phyloP scores from a whole-genome alignment of 2,113 vertebrate species.

The Rattus rattus region DNA sequence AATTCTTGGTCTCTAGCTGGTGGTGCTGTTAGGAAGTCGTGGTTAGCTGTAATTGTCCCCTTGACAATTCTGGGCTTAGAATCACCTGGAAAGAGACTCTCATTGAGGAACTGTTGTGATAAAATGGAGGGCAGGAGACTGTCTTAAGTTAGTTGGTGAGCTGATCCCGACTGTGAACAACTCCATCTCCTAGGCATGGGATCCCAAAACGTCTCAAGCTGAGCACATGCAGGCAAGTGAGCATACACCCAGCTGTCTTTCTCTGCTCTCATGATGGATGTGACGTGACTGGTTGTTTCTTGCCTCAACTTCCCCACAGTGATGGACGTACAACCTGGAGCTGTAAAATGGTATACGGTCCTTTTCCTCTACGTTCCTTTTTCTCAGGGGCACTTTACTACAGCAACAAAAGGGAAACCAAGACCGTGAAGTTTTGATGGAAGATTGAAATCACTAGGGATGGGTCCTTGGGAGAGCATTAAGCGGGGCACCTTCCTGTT shows the following conservation, averaged over 20 bases:
- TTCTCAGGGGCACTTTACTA: background rate
- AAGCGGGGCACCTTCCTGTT: background rate
- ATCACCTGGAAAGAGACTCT: background rate
- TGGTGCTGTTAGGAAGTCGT: background rate
- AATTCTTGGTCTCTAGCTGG: background rate
- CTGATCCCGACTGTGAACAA: background rate
- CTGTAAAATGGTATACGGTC: background rate
- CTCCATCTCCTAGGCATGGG: background rate
- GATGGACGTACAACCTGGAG: background rate
- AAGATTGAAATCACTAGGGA: no score
- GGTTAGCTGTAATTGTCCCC: no score
- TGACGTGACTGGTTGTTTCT: no score
- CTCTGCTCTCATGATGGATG: no score
- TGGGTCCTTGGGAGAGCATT: background rate
- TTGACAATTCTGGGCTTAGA: background rate
- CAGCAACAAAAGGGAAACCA: background rate
- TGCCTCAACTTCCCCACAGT: background rate
- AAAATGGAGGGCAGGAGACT: background rate
- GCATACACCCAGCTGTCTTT: no score
- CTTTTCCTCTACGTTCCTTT: background rate
- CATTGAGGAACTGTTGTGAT: background rate
- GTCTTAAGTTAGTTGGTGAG: background rate
- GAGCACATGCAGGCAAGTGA: background rate
- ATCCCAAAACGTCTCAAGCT: background rate
- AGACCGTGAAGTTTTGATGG: background rate